These are phyloP conservation scores for Acrossocheilus wenchowensis DNA, from an alignment of 2,797 vertebrate species.

Conservation along the genomic window DNA sequence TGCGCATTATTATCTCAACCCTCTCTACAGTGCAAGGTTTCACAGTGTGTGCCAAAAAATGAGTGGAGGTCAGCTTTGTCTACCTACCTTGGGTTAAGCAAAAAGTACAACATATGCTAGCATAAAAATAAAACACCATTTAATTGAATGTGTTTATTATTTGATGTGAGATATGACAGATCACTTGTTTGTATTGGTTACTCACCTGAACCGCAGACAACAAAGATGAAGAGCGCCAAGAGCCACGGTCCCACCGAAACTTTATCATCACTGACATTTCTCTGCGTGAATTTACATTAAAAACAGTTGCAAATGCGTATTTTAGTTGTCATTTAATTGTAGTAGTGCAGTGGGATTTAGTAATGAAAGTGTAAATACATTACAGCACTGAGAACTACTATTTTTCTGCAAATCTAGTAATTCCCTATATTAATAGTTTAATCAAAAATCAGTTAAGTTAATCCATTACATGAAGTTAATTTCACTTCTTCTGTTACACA, in stretches of 20 bases:
- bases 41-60: slow-evolving; percentile 40
- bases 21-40: slow-evolving; percentile 36
- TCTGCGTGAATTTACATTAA: slow-evolving; percentile 26
- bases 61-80: slow-evolving; percentile 5
- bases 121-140: background rate
- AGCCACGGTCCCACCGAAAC: slow-evolving; percentile 95
- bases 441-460: background rate
- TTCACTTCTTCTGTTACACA: background rate
- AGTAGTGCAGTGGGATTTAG: background rate
- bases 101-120: background rate
- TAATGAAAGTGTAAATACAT: background rate
- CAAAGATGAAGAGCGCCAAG: slow-evolving; percentile 93
- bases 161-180: background rate
- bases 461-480: background rate
- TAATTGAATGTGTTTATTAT: background rate
- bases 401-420: background rate
- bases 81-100: background rate
- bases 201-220: slow-evolving; percentile 94
- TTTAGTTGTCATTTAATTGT: background rate
- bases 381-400: too few relatives aligned
- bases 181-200: background rate
- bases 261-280: slow-evolving; percentile 86
- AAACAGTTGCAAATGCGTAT: background rate
- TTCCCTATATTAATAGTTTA: background rate
- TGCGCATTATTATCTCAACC: slow-evolving; percentile 39